These are phyloP conservation scores for Pilophorus perplexus DNA, from an alignment of 2,888 invertebrate genomes.

Conservation along the genomic window DNA sequence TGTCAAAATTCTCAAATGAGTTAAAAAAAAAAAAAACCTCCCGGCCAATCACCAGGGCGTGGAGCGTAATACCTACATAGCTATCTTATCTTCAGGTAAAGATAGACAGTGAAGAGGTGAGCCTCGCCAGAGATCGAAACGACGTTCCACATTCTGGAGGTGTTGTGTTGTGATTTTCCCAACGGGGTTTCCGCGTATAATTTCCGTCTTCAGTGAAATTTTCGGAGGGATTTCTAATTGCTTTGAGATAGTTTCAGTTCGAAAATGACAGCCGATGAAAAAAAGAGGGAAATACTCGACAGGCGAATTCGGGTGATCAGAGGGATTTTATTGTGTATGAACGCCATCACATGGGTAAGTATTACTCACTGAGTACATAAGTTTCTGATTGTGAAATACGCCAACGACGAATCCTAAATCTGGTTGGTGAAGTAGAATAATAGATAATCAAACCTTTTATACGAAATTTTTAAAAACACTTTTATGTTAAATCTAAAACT, in stretches of 20 bases:
- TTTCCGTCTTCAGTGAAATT: too few relatives aligned
- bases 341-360: slow-evolving; percentile 69
- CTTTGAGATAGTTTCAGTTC: too few relatives aligned
- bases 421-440: too few relatives aligned
- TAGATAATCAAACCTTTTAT: too few relatives aligned
- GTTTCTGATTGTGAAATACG: too few relatives aligned
- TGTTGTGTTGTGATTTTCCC: background rate
- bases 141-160: background rate
- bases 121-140: background rate
- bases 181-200: too few relatives aligned
- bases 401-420: too few relatives aligned
- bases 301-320: slow-evolving; percentile 76
- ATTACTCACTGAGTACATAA: too few relatives aligned
- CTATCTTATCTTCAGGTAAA: slow-evolving; percentile 28
- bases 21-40: slow-evolving; percentile 3
- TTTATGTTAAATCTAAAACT: too few relatives aligned
- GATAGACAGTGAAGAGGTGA: slow-evolving; percentile 7
- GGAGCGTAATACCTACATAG: background rate
- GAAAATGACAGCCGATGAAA: slow-evolving; percentile 22
- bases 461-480: too few relatives aligned
- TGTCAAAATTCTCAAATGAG: too few relatives aligned
- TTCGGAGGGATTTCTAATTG: too few relatives aligned
- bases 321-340: slow-evolving; percentile 77
- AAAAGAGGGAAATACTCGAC: slow-evolving; percentile 60
- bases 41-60: slow-evolving; percentile 31